A percentile compares a stretch with the other conserved stretches of the same genome.
Conservation (phyloP, 2,797 vertebrate genomes). For the Merluccius polli region DNA sequence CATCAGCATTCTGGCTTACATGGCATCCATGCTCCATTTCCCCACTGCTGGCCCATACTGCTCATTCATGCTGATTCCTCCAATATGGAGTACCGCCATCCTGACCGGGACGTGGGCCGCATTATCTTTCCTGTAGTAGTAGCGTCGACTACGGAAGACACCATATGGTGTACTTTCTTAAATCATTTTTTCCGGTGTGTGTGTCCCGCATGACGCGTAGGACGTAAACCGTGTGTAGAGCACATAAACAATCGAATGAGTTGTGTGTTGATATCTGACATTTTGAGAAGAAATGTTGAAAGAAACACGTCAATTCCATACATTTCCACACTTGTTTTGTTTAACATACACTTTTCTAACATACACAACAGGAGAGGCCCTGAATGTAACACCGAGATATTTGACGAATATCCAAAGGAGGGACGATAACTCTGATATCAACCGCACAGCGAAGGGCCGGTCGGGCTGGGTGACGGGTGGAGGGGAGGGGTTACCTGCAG, state of each 20-base stretch:
- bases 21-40: conserved; percentile 48
- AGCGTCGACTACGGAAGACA: conserved; percentile 11
- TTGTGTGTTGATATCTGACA: neutral
- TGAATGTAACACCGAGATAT: no score
- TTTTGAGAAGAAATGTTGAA: no score
- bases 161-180: neutral
- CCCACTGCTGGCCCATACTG: conserved; percentile 47
- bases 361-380: no score
- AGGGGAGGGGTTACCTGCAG: conserved; percentile 74
- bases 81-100: conserved; percentile 33
- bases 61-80: conserved; percentile 46
- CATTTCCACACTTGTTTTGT: no score
- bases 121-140: conserved; percentile 26
- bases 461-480: neutral
- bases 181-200: no score
- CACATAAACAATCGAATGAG: neutral
- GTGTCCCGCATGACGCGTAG: no score
- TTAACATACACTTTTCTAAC: no score
- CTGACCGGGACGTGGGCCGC: conserved; percentile 33
- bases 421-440: no score
- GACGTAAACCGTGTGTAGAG: no score
- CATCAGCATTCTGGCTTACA: conserved; percentile 56
- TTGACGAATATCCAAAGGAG: no score
- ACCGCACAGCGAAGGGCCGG: no score
- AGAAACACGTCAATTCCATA: no score